Conservation (phyloP, 2,888 invertebrate species). For the Geotrupes spiniger region DNA sequence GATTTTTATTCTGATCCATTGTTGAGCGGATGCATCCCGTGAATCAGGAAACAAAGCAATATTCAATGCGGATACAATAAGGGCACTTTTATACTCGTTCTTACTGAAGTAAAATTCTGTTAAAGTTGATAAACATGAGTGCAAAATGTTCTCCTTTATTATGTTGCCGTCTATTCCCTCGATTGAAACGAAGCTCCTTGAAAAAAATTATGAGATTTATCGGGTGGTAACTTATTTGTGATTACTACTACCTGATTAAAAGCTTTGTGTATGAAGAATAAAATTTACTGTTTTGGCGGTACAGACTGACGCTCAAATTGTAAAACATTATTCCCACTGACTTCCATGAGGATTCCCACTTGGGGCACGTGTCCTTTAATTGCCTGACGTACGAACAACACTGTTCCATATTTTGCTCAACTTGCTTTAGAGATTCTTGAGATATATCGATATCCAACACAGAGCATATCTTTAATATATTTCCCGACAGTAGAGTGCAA, state of each 20-base stretch:
- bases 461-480: not conserved
- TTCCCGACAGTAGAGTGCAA: not conserved
- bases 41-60: constrained; percentile 27
- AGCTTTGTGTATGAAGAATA: not conserved
- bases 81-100: constrained; percentile 23
- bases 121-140: constrained; percentile 20
- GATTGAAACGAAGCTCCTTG: constrained; percentile 16
- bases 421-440: not conserved
- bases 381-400: not conserved
- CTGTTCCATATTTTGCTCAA: not conserved
- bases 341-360: constrained; percentile 10
- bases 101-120: constrained; percentile 21
- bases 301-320: constrained; percentile 1
- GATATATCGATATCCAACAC: not conserved
- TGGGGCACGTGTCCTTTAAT: constrained; percentile 3
- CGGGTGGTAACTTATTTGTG: too few relatives aligned
- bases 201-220: too few relatives aligned
- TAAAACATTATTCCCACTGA: constrained; percentile 8
- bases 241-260: constrained; percentile 15
- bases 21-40: constrained; percentile 23
- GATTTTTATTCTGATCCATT: constrained; percentile 35
- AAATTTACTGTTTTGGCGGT: not conserved
- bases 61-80: constrained; percentile 31
- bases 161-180: constrained; percentile 19
- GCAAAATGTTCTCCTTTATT: constrained; percentile 17